Conservation (phyloP, 2,888 invertebrate genomes). For the Charanyca ferruginea region DNA sequence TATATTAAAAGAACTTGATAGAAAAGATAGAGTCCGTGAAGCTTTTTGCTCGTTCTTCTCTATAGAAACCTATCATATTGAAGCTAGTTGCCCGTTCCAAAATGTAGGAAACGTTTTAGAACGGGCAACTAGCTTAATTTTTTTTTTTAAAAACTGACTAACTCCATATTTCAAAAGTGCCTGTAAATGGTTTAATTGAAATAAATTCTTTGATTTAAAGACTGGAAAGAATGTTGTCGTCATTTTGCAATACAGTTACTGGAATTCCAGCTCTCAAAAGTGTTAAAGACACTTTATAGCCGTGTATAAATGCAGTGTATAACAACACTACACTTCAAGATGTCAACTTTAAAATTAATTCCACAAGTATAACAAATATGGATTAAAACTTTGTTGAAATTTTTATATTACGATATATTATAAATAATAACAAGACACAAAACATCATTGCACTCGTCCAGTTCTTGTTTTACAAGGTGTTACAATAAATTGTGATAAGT, state of each 20-base stretch:
- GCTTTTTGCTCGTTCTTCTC: too few species aligned
- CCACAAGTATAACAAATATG: conserved; percentile 50
- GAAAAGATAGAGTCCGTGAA: too few species aligned
- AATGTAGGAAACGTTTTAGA: too few species aligned
- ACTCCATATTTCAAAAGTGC: too few species aligned
- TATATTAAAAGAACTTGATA: too few species aligned
- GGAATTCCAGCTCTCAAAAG: neutral
- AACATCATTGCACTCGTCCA: conserved; percentile 67
- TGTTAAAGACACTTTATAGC: neutral
- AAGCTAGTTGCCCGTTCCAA: too few species aligned
- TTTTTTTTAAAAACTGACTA: too few species aligned
- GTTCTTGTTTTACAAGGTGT: conserved; percentile 24
- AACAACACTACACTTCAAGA: conserved; percentile 41
- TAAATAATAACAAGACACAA: conserved; percentile 67
- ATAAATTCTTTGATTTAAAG: neutral
- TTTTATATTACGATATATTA: conserved; percentile 65
- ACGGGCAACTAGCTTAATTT: too few species aligned
- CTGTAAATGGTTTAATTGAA: too few species aligned
- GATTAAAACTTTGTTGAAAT: conserved; percentile 73
- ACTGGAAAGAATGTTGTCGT: too few species aligned
- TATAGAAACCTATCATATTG: too few species aligned
- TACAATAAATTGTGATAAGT: conserved; percentile 72
- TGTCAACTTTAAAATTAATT: conserved; percentile 16
- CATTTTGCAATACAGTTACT: neutral
- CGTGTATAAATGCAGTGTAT: conserved; percentile 13